Base-by-base conservation (phyloP, 2,797 vertebrate genomes). In the Oophaga sylvatica region DNA sequence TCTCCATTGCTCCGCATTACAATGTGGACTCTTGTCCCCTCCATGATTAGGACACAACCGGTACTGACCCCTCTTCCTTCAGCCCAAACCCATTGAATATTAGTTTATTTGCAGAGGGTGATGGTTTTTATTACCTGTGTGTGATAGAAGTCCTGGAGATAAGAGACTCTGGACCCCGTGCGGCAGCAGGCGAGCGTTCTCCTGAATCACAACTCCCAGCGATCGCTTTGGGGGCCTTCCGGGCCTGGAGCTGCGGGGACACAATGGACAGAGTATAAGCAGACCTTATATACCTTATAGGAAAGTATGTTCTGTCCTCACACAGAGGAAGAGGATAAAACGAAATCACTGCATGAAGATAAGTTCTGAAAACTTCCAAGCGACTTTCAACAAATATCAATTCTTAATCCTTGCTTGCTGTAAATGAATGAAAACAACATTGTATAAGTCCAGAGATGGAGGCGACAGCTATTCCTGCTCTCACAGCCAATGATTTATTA, bases 171-270 rank as follows among this genome's bases (percentile, higher is more conserved):
- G 96, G 35, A 97, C 95, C 90, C 96, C 95, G 65, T 96, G 97
- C 93, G 97, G 96, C 87, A 98, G 95, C 87, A 97, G 96, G 91
- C 94, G 95, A 12, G 96, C 95, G 87, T 96, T 97, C 56, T 98
- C 97, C 93, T 97, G 97, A 91, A 97, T 95, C 26, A 96, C 93
- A 10, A 96, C 95, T 91, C 96, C 97, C 90, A 97, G 93, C 16
- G 97, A 97, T 26, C 96, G 96, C 90, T 98, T 98, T 35, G 97
- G 97, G 91, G 97, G 97, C 81, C 97, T 96, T 88, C 97, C 97
- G 0, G 97, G 97, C 2, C 97, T 96, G 87, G 97, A 98, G 94
- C 97, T 98, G 95, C 89, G 84, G 89, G 87, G 90, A 94, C 63
- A 93, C 53, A 91, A 31, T 26, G 71, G 7, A 29, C 16, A 67